phyloP scores from a whole-genome alignment of 2,888 invertebrate genomes.

The Eilema depressum region DNA sequence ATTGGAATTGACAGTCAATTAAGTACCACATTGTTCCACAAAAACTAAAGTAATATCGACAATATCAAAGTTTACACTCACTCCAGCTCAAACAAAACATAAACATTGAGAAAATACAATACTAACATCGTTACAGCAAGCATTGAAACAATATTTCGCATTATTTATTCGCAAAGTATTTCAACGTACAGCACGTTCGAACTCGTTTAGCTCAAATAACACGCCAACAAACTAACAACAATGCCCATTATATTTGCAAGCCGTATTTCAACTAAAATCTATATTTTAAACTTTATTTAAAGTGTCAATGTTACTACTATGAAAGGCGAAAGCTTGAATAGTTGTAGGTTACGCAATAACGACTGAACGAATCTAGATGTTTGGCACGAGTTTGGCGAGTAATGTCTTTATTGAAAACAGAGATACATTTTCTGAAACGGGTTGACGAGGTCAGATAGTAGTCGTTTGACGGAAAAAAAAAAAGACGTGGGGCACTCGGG shows the following conservation, averaged over 20 bases:
- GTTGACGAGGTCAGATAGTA: too few relatives aligned
- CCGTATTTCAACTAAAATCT: constrained; percentile 37
- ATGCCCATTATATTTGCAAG: constrained; percentile 47
- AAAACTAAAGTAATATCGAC: too few relatives aligned
- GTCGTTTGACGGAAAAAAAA: too few relatives aligned
- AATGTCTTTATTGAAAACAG: too few relatives aligned
- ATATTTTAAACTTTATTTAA: constrained; percentile 31
- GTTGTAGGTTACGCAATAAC: too few relatives aligned
- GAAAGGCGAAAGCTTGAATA: too few relatives aligned
- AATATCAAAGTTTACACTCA: constrained; percentile 11
- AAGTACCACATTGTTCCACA: too few relatives aligned
- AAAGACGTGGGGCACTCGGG: too few relatives aligned
- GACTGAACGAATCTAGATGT: too few relatives aligned
- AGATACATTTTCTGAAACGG: too few relatives aligned
- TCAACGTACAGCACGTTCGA: constrained; percentile 50
- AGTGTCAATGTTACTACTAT: constrained; percentile 25
- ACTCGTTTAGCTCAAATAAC: constrained; percentile 51
- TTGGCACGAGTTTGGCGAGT: too few relatives aligned
- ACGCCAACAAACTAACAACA: constrained; percentile 50
- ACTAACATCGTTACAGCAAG: constrained; percentile 34
- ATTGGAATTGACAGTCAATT: too few relatives aligned
- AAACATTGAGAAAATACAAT: constrained; percentile 34
- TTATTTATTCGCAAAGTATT: constrained; percentile 53
- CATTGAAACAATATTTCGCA: constrained; percentile 47
- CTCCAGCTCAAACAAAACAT: constrained; percentile 17